Evolutionary conservation across 2,888 invertebrate species (phyloP).

Genomic region (Pristionchus japonicus): DNA sequence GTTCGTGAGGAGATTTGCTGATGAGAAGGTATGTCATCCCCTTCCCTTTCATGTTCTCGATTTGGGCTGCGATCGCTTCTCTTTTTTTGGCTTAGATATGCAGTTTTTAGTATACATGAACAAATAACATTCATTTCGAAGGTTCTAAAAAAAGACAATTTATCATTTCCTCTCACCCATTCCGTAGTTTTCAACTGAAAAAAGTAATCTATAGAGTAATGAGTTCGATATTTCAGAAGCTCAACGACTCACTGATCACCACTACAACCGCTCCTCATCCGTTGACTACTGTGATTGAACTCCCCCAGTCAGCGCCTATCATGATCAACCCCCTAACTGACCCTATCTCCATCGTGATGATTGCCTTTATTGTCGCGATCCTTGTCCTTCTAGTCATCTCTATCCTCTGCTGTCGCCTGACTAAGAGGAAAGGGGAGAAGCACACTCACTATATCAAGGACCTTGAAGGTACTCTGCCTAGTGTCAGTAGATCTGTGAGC

Average conservation of each 20-base stretch:
- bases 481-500: background rate
- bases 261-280: background rate
- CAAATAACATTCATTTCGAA: too few relatives aligned
- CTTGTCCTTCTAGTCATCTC: background rate
- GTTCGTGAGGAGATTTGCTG: background rate
- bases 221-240: background rate
- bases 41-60: background rate
- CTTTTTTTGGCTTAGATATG: too few relatives aligned
- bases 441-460: background rate
- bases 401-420: background rate
- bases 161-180: too few relatives aligned
- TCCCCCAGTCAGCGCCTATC: background rate
- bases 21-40: background rate
- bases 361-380: background rate
- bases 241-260: background rate
- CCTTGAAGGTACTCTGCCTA: background rate
- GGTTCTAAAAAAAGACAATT: too few relatives aligned
- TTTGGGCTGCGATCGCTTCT: too few relatives aligned
- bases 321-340: background rate
- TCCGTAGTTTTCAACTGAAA: too few relatives aligned
- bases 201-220: too few relatives aligned
- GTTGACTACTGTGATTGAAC: background rate
- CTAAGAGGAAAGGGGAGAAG: background rate
- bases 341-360: background rate
- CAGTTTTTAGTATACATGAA: too few relatives aligned